phyloP scores from a whole-genome alignment of 2,113 vertebrate species.

The Menura novaehollandiae region DNA sequence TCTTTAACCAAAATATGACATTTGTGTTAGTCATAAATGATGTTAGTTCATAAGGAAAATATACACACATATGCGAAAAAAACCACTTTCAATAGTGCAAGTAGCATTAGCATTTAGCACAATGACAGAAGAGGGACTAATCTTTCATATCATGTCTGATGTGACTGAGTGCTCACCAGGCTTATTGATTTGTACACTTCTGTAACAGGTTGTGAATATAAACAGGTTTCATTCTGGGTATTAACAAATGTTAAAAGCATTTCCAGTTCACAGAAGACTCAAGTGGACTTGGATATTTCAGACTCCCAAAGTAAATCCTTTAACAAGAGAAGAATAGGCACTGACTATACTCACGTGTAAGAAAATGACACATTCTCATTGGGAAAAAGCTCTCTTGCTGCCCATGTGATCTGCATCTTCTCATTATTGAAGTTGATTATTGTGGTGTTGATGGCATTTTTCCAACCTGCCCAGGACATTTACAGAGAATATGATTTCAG shows the following conservation, averaged over 20 bases:
- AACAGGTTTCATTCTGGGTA: not conserved
- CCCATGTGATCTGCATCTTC: constrained; percentile 51
- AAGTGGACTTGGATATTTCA: not conserved
- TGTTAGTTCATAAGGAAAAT: not conserved
- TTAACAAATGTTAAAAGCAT: not conserved
- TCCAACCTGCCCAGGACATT: not conserved
- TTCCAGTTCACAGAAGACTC: not conserved
- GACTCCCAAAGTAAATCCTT: not conserved
- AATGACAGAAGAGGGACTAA: not conserved
- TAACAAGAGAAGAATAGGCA: not conserved
- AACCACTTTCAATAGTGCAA: not conserved
- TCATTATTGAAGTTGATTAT: constrained; percentile 62
- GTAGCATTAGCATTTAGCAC: not conserved
- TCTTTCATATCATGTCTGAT: not conserved
- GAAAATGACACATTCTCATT: constrained; percentile 33
- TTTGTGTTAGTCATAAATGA: not conserved
- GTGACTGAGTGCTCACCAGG: not conserved
- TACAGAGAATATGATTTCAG: not conserved
- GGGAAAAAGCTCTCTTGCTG: not conserved
- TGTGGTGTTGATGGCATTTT: not conserved
- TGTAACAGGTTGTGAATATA: not conserved
- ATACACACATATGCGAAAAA: not conserved
- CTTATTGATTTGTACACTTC: not conserved
- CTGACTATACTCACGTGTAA: constrained; percentile 55
- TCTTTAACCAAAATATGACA: not conserved